Evolutionary conservation across 2,797 vertebrate species (phyloP).

Genomic region (Hyperoplus lanceolatus): DNA sequence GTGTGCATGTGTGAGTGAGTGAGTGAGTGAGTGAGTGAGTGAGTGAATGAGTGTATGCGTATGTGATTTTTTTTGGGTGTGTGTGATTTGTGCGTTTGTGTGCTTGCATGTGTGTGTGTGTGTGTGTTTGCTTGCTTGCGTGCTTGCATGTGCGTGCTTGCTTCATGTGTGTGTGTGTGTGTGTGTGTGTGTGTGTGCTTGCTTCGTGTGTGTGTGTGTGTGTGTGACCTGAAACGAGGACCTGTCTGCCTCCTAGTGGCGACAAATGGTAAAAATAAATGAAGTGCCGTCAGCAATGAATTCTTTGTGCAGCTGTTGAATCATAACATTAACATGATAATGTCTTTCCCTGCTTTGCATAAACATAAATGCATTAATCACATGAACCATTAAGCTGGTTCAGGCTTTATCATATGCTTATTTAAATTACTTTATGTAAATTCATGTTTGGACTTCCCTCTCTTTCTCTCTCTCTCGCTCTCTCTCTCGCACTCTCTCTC

Average conservation of each 20-base stretch:
- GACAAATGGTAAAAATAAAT: slow-evolving; percentile 15
- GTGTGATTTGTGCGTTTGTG: too few relatives aligned
- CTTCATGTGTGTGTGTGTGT: too few relatives aligned
- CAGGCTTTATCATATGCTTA: not conserved
- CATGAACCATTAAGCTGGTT: not conserved
- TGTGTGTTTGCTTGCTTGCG: too few relatives aligned
- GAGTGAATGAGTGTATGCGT: not conserved
- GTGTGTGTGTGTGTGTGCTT: too few relatives aligned
- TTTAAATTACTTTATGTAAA: not conserved
- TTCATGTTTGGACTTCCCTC: not conserved
- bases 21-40: too few relatives aligned
- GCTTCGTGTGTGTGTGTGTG: too few relatives aligned
- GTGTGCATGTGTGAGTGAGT: too few relatives aligned
- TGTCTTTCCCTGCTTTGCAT: not conserved
- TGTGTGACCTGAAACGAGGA: slow-evolving; percentile 33
- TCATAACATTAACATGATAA: not conserved
- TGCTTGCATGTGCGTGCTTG: too few relatives aligned
- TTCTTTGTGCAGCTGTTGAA: not conserved
- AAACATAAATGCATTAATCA: slow-evolving; percentile 2
- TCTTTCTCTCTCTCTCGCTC: too few relatives aligned
- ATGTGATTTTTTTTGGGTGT: too few relatives aligned
- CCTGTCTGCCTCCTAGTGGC: slow-evolving; percentile 83
- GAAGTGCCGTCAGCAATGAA: not conserved
- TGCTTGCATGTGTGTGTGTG: too few relatives aligned
- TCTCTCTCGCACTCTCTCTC: too few relatives aligned